Base-by-base conservation (phyloP, 2,113 vertebrate genomes). In the Mohoua ochrocephala region DNA sequence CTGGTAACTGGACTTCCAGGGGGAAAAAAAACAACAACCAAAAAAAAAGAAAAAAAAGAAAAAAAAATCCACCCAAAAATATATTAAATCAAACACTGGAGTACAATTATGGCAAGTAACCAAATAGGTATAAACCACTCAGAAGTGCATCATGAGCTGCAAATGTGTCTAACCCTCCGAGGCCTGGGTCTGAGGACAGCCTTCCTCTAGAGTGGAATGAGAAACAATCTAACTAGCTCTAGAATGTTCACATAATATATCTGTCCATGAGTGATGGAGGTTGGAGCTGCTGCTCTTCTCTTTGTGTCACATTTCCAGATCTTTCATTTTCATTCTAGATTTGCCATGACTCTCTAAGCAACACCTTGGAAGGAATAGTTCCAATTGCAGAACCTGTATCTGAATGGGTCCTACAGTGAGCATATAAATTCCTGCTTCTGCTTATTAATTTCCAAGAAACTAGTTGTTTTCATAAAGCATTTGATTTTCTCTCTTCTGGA, bases 71-170 rank as follows among this genome's bases (percentile, higher is more conserved):
- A 45, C 28, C 53, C 4, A 30, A 19, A 70, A 63, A 56, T 28
- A 27, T 6, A 45, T 31, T 35, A 67, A 67, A 42, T 24, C 17
- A 59, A 59, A 83, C 8, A 61, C 7, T 11, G 10, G 53, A 64
- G 12, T 28, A 44, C 7, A 60, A 18, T 9, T 15, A 64, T 15
- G 22, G 6, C 27, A 68, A 68, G 30, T 20, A 64, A 85, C 0
- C 2, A 74, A 42, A 50, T 1, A 54, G 23, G 8, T 64, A 61
- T 54, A 60, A 90, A 63, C 4, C 9, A 42, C 20, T 79, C 42
- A n/a, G 1, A 0, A 76, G 15, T 5, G 2, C 6, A 7, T 63
- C 57, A 33, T 42, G n/a, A 84, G 8, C 6, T 39, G 8, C 3
- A 16, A 23, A 18, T 12, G 7, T 5, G 8, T 42, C 33, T 33